A percentile compares a stretch with the other conserved stretches of the same genome.
phyloP scores from a whole-genome alignment of 2,797 vertebrate species.

The Nannoperca australis region DNA sequence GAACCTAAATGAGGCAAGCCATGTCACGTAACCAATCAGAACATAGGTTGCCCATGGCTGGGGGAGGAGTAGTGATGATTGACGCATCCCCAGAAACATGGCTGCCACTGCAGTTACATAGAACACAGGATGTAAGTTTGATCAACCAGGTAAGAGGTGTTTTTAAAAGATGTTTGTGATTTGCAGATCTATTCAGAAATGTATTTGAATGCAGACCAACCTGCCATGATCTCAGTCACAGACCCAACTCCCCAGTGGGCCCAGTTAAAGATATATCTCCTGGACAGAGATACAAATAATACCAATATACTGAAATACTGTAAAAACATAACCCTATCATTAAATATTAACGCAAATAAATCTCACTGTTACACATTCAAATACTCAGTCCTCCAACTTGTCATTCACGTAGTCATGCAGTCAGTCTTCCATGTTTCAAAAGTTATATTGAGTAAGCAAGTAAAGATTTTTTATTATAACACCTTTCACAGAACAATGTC shows the following conservation, averaged over 20 bases:
- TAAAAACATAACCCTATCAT: neutral
- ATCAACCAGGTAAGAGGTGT: neutral
- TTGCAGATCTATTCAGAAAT: neutral
- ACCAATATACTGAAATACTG: neutral
- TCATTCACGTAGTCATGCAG: neutral
- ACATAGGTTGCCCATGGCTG: slow-evolving; percentile 37
- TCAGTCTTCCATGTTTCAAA: neutral
- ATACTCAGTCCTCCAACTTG: neutral
- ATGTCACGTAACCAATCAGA: slow-evolving; percentile 56
- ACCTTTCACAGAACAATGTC: too few relatives aligned
- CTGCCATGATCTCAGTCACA: slow-evolving; percentile 54
- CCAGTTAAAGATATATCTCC: slow-evolving; percentile 61
- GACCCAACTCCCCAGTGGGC: slow-evolving; percentile 47
- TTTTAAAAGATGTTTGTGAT: neutral
- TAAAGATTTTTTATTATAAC: too few relatives aligned
- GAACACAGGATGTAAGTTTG: neutral
- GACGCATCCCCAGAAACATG: slow-evolving; percentile 57
- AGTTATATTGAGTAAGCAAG: neutral
- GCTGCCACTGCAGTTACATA: slow-evolving; percentile 44
- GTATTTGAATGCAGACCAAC: slow-evolving; percentile 22
- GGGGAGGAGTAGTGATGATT: slow-evolving; percentile 55
- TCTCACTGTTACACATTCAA: neutral
- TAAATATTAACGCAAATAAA: neutral
- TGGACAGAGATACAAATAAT: slow-evolving; percentile 25
- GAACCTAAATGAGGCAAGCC: slow-evolving; percentile 32